Conservation (phyloP, 2,113 vertebrate genomes). For the Ctenodactylus gundi region DNA sequence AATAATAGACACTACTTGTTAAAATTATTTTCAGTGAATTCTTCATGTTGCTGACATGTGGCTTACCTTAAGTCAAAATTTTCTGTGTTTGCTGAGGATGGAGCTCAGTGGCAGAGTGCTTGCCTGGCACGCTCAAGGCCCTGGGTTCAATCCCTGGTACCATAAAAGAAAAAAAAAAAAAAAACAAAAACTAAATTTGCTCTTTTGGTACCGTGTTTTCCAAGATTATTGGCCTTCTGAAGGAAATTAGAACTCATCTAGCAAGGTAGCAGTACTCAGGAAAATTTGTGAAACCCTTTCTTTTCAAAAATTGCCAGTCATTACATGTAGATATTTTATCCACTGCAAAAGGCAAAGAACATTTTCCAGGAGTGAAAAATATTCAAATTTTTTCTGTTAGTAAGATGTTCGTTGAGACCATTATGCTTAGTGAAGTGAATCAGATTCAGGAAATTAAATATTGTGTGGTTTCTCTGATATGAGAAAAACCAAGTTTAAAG, state of each 20-base stretch:
- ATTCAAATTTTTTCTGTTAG: not conserved
- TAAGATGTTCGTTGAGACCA: not conserved
- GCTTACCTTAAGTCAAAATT: slow-evolving; percentile 27
- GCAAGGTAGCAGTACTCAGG: not conserved
- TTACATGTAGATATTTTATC: fast-evolving
- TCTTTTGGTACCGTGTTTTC: not conserved
- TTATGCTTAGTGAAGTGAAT: no score
- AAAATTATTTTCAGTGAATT: not conserved
- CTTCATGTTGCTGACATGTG: not conserved
- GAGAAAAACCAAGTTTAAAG: no score
- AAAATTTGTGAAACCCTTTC: not conserved
- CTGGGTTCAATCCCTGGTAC: no score
- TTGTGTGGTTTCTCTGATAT: no score
- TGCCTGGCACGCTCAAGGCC: no score
- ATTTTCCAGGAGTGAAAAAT: slow-evolving; percentile 31
- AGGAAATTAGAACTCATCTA: not conserved
- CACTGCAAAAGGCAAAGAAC: not conserved
- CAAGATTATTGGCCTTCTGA: not conserved
- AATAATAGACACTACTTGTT: not conserved
- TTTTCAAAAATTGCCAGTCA: not conserved
- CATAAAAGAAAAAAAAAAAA: no score
- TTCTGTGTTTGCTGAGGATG: no score
- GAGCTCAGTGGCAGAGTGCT: no score
- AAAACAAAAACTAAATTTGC: no score
- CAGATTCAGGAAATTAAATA: no score